Percentiles rank a stretch among this genome's conserved stretches.
Evolutionary conservation across 2,797 vertebrate species (phyloP).

Genomic region (Lacerta bilineata): DNA sequence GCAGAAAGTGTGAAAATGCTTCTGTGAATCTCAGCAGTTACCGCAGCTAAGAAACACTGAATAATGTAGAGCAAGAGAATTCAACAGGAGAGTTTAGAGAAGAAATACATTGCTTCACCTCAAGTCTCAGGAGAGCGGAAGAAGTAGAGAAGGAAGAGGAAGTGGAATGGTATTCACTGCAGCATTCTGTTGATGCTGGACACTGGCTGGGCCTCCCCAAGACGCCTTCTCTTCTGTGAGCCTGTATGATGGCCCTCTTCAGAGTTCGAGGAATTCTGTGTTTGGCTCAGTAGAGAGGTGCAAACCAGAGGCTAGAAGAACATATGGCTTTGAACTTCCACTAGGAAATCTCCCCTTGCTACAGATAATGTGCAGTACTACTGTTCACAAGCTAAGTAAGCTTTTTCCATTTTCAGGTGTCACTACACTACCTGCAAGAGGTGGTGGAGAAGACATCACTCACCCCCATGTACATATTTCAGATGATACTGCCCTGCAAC

Average conservation of each 20-base stretch:
- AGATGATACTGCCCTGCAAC: neutral
- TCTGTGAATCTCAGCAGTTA: conserved; percentile 21
- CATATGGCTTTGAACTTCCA: neutral
- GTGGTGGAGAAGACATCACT: too few species aligned
- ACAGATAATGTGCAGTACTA: too few species aligned
- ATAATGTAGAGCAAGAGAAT: neutral
- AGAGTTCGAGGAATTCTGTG: neutral
- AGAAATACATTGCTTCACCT: fast-evolving
- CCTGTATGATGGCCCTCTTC: neutral
- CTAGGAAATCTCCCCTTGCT: neutral
- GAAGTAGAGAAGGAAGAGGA: neutral
- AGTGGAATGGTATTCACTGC: neutral
- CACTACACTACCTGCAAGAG: neutral
- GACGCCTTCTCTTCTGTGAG: neutral
- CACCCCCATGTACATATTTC: too few species aligned
- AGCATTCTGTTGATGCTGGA: neutral
- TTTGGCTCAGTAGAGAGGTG: neutral
- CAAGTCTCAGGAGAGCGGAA: neutral
- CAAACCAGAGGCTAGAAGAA: neutral
- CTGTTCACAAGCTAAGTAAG: neutral
- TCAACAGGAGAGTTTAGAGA: neutral
- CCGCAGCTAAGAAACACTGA: conserved; percentile 31
- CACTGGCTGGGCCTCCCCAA: fast-evolving
- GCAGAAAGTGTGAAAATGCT: conserved; percentile 30
- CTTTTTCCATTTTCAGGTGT: neutral